phyloP scores from a whole-genome alignment of 2,797 vertebrate genomes.

The Spondyliosoma cantharus region DNA sequence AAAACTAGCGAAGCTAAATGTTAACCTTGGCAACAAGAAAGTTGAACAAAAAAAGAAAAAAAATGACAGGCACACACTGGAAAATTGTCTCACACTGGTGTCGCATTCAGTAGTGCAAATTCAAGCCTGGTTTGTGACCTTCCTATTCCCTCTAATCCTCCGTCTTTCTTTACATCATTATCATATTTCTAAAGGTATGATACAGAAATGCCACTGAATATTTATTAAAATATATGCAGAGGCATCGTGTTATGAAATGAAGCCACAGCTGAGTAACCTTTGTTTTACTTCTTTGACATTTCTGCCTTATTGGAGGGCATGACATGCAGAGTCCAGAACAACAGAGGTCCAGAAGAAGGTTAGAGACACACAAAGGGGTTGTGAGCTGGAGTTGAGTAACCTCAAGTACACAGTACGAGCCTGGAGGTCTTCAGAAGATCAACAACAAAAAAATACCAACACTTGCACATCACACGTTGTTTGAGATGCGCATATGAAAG shows the following conservation, averaged over 20 bases:
- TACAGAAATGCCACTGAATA: conserved; percentile 32
- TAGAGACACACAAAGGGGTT: neutral
- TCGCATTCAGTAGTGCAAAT: conserved; percentile 7
- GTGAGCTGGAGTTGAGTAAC: neutral
- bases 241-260: conserved; percentile 14
- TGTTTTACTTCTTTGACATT: conserved; percentile 46
- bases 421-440: conserved; percentile 7
- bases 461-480: conserved; percentile 11
- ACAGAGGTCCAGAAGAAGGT: conserved; percentile 18
- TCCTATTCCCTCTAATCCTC: conserved; percentile 17
- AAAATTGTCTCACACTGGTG: neutral
- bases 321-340: conserved; percentile 8
- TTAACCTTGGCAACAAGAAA: neutral
- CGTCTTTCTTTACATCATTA: neutral
- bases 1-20: no score
- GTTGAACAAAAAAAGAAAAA: neutral
- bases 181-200: neutral
- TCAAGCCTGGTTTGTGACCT: conserved; percentile 4
- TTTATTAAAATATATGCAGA: conserved; percentile 21
- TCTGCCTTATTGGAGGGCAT: conserved; percentile 50
- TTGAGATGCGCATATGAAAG: conserved; percentile 57
- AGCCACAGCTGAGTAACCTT: conserved; percentile 28
- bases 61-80: neutral
- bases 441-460: neutral
- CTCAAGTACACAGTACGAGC: neutral